A percentile compares a stretch with the other conserved stretches of the same genome.
These are phyloP conservation scores for Anoncus sp. DNA, from an alignment of 2,888 invertebrate species.

Conservation along the genomic window DNA sequence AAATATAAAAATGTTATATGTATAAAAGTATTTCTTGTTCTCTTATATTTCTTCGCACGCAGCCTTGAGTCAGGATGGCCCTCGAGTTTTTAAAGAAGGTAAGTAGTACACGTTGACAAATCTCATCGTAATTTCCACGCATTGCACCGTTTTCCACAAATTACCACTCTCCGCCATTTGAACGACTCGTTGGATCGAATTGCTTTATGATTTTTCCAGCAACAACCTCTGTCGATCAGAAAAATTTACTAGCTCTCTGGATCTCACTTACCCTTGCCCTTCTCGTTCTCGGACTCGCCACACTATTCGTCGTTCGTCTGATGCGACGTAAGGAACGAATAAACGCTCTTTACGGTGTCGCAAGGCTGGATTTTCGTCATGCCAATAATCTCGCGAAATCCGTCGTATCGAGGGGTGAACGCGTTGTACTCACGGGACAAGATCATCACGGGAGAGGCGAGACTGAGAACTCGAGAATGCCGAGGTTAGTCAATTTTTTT, in stretches of 20 bases:
- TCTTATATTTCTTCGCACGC: conserved; percentile 47
- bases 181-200: conserved; percentile 12
- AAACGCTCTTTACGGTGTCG: conserved; percentile 74
- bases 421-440: conserved; percentile 67
- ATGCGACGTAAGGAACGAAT: conserved; percentile 75
- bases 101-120: conserved; percentile 31
- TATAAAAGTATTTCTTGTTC: neutral
- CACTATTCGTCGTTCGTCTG: conserved; percentile 73
- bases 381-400: conserved; percentile 70
- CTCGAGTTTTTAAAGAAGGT: conserved; percentile 75
- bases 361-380: conserved; percentile 81
- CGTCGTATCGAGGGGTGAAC: conserved; percentile 73
- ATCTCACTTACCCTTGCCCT: conserved; percentile 72
- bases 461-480: conserved; percentile 68
- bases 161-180: neutral
- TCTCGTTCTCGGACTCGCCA: conserved; percentile 70
- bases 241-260: conserved; percentile 74
- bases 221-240: conserved; percentile 72
- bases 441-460: conserved; percentile 72
- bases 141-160: neutral
- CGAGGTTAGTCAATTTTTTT: conserved; percentile 66
- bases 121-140: neutral
- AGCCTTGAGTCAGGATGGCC: conserved; percentile 75
- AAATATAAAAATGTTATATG: neutral
- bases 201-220: conserved; percentile 63